Evolutionary conservation across 2,113 vertebrate genomes (phyloP), one percentile per base, ranked within the genome.

Genomic region (Tylochromis polylepis): DNA sequence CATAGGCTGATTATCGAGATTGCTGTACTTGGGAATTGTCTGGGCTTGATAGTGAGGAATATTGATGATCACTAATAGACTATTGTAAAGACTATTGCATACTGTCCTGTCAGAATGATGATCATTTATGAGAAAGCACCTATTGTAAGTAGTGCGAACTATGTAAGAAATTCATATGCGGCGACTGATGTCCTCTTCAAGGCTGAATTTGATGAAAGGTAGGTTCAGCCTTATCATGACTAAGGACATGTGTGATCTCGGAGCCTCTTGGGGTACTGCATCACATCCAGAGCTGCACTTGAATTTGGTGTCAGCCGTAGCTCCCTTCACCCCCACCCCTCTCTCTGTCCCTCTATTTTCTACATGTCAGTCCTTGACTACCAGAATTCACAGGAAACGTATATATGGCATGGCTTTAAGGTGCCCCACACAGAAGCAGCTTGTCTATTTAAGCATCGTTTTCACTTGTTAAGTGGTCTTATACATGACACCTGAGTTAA

Each of bases 221-320:
- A 78, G 58, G 70, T 87, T 82, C 83, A 53, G 82, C 89, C 89
- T 92, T 92, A 89, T 90, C 80, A 88, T 85, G 92, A 92, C 83
- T 91, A 91, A 95, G 94, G 93, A 88, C 87, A 87, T 90, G 86
- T 86, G 86, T 91, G 91, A 94, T 92, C 70, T 46, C 36, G 58
- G 83, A 86, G 87, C 81, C 90, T 91, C 88, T 58, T n/a, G 22
- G 82, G 89, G 93, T 87, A 82, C 93, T 81, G 91, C 94, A 95
- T 88, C 89, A 90, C 90, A 88, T 79, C 82, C 80, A 86, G 59
- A 91, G 83, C 88, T 85, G 85, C 89, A 89, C 83, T 91, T 90
- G 67, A 83, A 85, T 92, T 78, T 87, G 72, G 80, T 82, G 82
- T 80, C 82, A 59, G 57, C 70, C 51, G 3, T 80, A 59, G 18